These are phyloP conservation scores for Scleropages formosus DNA, from an alignment of 2,797 vertebrate genomes.

Conservation along the genomic window DNA sequence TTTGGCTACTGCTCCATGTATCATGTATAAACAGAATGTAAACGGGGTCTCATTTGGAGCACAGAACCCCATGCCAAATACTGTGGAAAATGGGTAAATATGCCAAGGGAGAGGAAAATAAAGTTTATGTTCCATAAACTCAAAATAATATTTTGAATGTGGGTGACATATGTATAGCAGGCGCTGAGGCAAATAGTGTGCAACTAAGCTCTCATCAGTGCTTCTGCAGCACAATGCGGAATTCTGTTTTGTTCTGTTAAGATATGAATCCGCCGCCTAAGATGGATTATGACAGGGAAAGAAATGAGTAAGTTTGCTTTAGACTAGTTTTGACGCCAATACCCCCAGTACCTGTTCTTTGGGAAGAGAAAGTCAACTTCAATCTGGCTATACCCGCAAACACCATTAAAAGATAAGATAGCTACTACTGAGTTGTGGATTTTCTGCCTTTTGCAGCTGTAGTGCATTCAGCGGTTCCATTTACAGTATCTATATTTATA, in stretches of 20 bases:
- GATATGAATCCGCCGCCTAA: slow-evolving; percentile 48
- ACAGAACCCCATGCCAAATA: slow-evolving; percentile 38
- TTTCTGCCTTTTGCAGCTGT: slow-evolving; percentile 43
- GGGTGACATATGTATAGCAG: neutral
- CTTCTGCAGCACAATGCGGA: slow-evolving; percentile 43
- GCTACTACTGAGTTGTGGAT: slow-evolving; percentile 38
- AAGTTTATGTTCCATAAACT: too few relatives aligned
- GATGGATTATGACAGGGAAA: slow-evolving; percentile 69
- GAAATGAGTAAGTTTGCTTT: slow-evolving; percentile 62
- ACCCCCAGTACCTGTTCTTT: slow-evolving; percentile 44
- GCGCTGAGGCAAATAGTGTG: slow-evolving; percentile 33
- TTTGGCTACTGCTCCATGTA: too few relatives aligned
- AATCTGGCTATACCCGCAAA: slow-evolving; percentile 57
- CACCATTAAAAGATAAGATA: slow-evolving; percentile 66
- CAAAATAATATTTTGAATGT: too few relatives aligned
- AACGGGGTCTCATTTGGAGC: neutral
- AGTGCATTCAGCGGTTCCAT: slow-evolving; percentile 45
- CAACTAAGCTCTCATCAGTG: slow-evolving; percentile 27
- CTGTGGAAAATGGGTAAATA: slow-evolving; percentile 4
- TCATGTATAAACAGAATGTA: neutral
- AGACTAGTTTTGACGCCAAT: slow-evolving; percentile 61
- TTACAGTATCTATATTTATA: slow-evolving; percentile 67
- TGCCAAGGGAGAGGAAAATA: too few relatives aligned
- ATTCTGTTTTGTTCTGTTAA: slow-evolving; percentile 53
- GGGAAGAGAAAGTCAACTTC: slow-evolving; percentile 61